Conservation (phyloP, 2,888 invertebrate genomes). For the Dryobotodes eremita region DNA sequence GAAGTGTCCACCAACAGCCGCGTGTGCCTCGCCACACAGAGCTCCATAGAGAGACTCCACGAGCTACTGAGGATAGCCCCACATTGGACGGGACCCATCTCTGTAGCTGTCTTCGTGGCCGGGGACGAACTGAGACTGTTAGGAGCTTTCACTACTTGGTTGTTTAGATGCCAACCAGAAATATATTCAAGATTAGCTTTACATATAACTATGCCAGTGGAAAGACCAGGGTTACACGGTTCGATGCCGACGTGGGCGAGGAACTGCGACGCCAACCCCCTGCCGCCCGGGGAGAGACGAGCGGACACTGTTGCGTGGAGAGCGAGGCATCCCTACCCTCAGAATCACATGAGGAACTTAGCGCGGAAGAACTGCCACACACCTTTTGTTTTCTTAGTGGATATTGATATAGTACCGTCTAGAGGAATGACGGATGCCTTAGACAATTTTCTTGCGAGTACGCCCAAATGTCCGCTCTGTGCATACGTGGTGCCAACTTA, state of each 20-base stretch:
- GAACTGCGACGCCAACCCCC: conserved; percentile 93
- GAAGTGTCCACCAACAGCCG: conserved; percentile 90
- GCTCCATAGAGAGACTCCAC: conserved; percentile 95
- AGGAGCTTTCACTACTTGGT: conserved; percentile 94
- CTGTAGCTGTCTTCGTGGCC: conserved; percentile 95
- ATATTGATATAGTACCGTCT: conserved; percentile 97
- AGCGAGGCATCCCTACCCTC: conserved; percentile 95
- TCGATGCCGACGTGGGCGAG: conserved; percentile 90
- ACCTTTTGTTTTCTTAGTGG: conserved; percentile 95
- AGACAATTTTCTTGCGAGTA: conserved; percentile 92
- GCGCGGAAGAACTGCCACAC: conserved; percentile 96
- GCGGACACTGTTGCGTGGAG: conserved; percentile 93
- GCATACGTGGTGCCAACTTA: conserved; percentile 98
- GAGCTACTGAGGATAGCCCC: conserved; percentile 95
- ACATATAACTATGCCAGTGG: conserved; percentile 93
- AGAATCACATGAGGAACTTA: conserved; percentile 96
- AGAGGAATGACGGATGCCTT: conserved; percentile 93
- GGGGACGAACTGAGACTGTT: conserved; percentile 94
- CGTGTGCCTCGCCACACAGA: conserved; percentile 96
- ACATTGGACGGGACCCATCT: conserved; percentile 96
- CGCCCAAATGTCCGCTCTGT: conserved; percentile 92
- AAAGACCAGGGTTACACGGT: conserved; percentile 91
- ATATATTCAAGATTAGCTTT: conserved; percentile 94
- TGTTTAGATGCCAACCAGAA: conserved; percentile 93
- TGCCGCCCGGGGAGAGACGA: conserved; percentile 91